Evolutionary conservation across 2,797 vertebrate genomes (phyloP).

Genomic region (Antrozous pallidus): DNA sequence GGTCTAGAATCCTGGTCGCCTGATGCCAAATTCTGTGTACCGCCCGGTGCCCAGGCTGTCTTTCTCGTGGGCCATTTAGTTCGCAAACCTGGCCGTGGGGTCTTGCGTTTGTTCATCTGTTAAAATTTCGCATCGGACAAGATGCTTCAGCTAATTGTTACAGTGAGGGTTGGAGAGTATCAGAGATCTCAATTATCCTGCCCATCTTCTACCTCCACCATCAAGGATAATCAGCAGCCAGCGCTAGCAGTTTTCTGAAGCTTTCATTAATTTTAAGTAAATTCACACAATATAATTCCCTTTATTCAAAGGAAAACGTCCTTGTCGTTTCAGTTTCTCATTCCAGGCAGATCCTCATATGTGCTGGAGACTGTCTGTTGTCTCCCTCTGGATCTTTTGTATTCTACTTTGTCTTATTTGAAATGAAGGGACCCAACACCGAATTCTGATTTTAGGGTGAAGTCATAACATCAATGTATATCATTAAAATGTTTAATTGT

Average conservation of each 20-base stretch:
- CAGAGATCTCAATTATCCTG: constrained; percentile 67
- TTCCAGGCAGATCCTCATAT: constrained; percentile 37
- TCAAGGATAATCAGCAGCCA: constrained; percentile 65
- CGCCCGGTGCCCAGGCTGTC: background rate
- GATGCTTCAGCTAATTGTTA: constrained; percentile 28
- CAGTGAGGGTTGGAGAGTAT: constrained; percentile 63
- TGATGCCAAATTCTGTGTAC: background rate
- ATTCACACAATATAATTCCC: constrained; percentile 50
- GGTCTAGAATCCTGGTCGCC: background rate
- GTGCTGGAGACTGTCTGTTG: constrained; percentile 57
- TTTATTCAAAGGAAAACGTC: constrained; percentile 62
- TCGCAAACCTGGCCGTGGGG: background rate
- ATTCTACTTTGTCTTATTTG: constrained; percentile 68
- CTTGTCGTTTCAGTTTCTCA: constrained; percentile 59
- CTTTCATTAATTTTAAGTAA: constrained; percentile 73
- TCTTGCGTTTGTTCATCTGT: constrained; percentile 3
- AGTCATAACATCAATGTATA: constrained; percentile 75
- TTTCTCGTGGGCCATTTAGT: background rate
- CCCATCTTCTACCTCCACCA: constrained; percentile 65
- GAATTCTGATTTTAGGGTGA: constrained; percentile 72
- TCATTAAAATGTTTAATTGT: constrained; percentile 77
- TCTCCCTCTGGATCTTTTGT: constrained; percentile 61
- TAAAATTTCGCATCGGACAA: constrained; percentile 37
- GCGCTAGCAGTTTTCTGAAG: constrained; percentile 66
- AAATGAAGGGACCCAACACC: constrained; percentile 49